Percentiles rank a stretch among this genome's conserved stretches.
phyloP scores from a whole-genome alignment of 2,113 vertebrate genomes.

The Bungarus multicinctus region DNA sequence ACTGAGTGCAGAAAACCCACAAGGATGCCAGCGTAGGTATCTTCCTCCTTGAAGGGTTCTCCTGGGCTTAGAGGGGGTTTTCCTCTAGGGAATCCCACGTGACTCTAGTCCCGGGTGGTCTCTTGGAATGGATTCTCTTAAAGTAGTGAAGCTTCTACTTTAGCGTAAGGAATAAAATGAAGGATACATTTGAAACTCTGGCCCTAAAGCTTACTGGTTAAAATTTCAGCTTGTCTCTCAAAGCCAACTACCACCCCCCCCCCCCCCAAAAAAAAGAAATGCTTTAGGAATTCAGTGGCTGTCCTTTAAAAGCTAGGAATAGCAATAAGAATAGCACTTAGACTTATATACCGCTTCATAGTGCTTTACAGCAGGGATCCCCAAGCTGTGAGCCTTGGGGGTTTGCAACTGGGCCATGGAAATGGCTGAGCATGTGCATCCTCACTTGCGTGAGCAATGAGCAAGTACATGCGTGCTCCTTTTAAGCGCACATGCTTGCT shows the following conservation, averaged over 20 bases:
- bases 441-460: too few relatives aligned
- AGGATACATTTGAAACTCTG: neutral
- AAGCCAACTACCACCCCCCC: too few relatives aligned
- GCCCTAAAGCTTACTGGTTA: neutral
- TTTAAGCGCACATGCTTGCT: too few relatives aligned
- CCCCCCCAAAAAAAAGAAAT: too few relatives aligned
- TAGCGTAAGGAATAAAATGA: neutral
- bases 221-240: neutral
- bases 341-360: too few relatives aligned
- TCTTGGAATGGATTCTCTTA: neutral
- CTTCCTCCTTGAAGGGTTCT: neutral
- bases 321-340: too few relatives aligned
- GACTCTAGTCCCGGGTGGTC: neutral
- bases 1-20: slow-evolving; percentile 73
- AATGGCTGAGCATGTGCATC: too few relatives aligned
- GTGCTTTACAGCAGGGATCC: too few relatives aligned
- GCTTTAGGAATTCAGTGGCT: neutral
- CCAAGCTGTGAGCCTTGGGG: too few relatives aligned
- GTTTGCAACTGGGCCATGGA: too few relatives aligned
- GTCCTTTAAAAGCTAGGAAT: slow-evolving; percentile 43
- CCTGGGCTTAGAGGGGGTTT: neutral
- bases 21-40: slow-evolving; percentile 77
- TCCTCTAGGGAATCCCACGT: neutral
- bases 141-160: neutral
- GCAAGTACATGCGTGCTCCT: too few relatives aligned